These are phyloP conservation scores for Sapayoa aenigma DNA, from an alignment of 2,113 vertebrate genomes.

Conservation along the genomic window DNA sequence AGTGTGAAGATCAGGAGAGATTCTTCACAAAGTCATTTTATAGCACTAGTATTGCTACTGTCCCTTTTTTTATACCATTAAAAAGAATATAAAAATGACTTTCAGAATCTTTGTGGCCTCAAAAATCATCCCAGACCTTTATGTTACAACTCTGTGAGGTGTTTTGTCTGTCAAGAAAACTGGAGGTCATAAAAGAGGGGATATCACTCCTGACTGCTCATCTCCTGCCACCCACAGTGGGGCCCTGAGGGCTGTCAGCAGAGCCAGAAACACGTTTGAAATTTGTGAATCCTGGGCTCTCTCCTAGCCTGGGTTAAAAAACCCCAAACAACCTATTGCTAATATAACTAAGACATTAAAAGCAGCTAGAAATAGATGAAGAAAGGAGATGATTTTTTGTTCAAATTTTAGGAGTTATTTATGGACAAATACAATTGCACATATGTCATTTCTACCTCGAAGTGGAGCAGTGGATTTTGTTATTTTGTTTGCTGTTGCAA, in stretches of 20 bases:
- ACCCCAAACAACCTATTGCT: neutral
- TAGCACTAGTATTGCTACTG: neutral
- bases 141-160: neutral
- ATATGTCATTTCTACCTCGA: neutral
- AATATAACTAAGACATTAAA: neutral
- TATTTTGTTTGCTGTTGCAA: neutral
- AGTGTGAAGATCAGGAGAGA: constrained; percentile 54
- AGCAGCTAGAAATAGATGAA: neutral
- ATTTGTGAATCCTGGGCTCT: neutral
- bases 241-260: neutral
- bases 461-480: neutral
- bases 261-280: neutral
- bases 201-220: neutral
- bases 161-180: constrained; percentile 25
- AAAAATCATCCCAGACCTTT: constrained; percentile 29
- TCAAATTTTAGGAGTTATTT: neutral
- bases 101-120: constrained; percentile 36
- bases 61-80: constrained; percentile 32
- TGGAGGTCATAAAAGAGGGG: neutral
- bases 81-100: constrained; percentile 54
- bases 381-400: neutral
- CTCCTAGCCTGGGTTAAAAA: neutral
- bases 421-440: neutral
- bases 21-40: constrained; percentile 51
- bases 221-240: neutral